A percentile compares a stretch with the other conserved stretches of the same genome.
Evolutionary conservation across 2,113 vertebrate species (phyloP).

Genomic region (Hemiprocne comata): DNA sequence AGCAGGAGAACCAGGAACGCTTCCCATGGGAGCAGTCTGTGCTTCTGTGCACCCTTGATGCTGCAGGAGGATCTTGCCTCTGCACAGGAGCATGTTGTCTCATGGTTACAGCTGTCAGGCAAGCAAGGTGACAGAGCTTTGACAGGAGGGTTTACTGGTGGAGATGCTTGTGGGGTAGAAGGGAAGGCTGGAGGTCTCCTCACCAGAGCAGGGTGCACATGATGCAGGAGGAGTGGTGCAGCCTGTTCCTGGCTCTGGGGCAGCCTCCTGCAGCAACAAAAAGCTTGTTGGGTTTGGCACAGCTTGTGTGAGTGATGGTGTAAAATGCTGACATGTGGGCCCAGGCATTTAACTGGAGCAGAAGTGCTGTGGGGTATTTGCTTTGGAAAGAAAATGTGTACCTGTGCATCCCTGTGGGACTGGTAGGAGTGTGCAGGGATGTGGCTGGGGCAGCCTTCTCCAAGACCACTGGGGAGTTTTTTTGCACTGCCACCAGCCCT

Average conservation of each 20-base stretch:
- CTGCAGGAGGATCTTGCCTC: rapidly evolving
- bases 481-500: neutral
- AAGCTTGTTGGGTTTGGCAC: neutral
- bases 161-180: neutral
- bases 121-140: neutral
- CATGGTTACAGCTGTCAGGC: neutral
- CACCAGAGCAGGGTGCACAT: neutral
- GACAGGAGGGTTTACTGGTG: neutral
- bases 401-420: neutral
- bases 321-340: neutral
- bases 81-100: neutral
- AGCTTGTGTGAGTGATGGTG: rapidly evolving
- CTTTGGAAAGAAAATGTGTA: neutral
- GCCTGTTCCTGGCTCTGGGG: neutral
- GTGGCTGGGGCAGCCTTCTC: neutral
- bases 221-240: rapidly evolving
- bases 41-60: rapidly evolving
- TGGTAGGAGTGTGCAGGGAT: rapidly evolving
- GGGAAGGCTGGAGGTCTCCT: neutral
- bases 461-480: neutral
- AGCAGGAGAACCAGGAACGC: neutral
- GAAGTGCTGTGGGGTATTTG: neutral
- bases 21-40: rapidly evolving
- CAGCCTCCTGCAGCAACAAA: neutral
- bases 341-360: neutral